phyloP scores from a whole-genome alignment of 1,140 invertebrate species.

The Littorina saxatilis region DNA sequence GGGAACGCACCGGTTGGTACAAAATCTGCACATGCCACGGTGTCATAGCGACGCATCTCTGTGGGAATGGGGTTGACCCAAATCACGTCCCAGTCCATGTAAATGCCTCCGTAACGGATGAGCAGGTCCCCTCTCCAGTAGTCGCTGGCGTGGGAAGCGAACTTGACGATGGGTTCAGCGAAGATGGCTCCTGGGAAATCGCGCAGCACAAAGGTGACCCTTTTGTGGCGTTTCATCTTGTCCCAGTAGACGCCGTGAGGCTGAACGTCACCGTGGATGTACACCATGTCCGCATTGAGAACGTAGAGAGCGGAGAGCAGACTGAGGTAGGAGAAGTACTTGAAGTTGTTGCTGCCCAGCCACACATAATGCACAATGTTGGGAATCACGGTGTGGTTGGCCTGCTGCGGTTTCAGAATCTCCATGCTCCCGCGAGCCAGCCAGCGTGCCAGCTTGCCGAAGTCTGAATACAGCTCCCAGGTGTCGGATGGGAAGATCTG shows the following conservation, averaged over 20 bases:
- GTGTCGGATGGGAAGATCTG: constrained; percentile 51
- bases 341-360: constrained; percentile 45
- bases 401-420: constrained; percentile 34
- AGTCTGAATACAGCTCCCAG: constrained; percentile 32
- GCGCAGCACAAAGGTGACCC: constrained; percentile 47
- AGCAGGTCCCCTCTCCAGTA: constrained; percentile 51
- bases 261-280: constrained; percentile 52
- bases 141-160: constrained; percentile 56
- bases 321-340: constrained; percentile 52
- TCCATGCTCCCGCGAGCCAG: constrained; percentile 47
- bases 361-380: constrained; percentile 59
- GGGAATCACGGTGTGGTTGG: constrained; percentile 40
- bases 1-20: constrained; percentile 49
- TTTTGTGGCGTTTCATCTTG: constrained; percentile 32
- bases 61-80: constrained; percentile 49
- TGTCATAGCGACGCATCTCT: constrained; percentile 39
- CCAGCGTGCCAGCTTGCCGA: constrained; percentile 44
- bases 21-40: constrained; percentile 47
- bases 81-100: constrained; percentile 56
- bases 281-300: constrained; percentile 53
- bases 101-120: constrained; percentile 56
- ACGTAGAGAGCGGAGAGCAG: constrained; percentile 51
- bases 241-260: constrained; percentile 52
- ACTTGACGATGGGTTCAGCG: constrained; percentile 46
- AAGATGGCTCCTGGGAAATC: constrained; percentile 50